Evolutionary conservation across 2,797 vertebrate genomes (phyloP).

Genomic region (Coluber constrictor): DNA sequence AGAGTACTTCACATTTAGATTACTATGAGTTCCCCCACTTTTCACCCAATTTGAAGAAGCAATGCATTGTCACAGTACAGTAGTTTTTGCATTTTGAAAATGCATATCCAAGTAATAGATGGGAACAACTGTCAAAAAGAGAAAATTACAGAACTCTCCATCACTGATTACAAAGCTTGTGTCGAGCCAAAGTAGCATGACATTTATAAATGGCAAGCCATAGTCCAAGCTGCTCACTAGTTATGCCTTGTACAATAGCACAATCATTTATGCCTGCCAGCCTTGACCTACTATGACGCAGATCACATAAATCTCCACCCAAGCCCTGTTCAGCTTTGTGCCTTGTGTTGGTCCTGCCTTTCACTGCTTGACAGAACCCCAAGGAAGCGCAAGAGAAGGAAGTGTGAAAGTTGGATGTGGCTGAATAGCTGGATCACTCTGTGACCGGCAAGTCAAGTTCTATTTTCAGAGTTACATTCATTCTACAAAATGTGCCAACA

Average conservation of each 20-base stretch:
- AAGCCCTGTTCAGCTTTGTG: constrained; percentile 25
- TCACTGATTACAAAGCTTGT: not conserved
- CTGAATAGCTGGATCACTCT: not conserved
- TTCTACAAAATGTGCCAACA: not conserved
- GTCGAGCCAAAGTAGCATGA: not conserved
- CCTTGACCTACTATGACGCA: constrained; percentile 19
- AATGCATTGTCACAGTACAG: not conserved
- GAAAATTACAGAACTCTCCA: not conserved
- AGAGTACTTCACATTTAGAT: not conserved
- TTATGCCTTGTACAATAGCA: not conserved
- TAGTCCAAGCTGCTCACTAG: not conserved
- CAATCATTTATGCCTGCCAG: constrained; percentile 5
- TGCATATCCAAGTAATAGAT: not conserved
- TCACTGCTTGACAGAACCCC: not conserved
- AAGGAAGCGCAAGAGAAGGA: constrained; percentile 1
- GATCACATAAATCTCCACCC: constrained; percentile 6
- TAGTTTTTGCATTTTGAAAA: not conserved
- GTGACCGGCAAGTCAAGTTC: not conserved
- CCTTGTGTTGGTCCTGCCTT: not conserved
- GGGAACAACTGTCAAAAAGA: not conserved
- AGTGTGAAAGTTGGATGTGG: not conserved
- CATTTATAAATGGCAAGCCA: not conserved
- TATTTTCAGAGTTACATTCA: not conserved
- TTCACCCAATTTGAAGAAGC: not conserved
- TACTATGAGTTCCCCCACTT: not conserved